A percentile compares a stretch with the other conserved stretches of the same genome.
These are phyloP conservation scores for Ceramica pisi DNA, from an alignment of 2,888 invertebrate species.

Conservation along the genomic window DNA sequence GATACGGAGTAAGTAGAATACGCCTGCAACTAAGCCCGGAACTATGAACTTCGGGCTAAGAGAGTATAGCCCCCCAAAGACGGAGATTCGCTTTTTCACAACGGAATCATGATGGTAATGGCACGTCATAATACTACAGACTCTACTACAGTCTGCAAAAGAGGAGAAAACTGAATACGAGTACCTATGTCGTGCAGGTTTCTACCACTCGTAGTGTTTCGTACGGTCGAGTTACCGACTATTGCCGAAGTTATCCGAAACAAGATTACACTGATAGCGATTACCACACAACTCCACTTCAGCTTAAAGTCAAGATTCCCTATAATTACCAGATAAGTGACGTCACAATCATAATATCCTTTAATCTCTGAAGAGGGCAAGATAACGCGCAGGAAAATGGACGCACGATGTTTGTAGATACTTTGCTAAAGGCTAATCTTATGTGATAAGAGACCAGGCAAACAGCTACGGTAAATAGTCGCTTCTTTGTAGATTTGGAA, in stretches of 20 bases:
- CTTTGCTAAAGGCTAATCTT: conserved; percentile 40
- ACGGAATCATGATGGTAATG: no score
- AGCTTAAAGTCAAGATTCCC: conserved; percentile 34
- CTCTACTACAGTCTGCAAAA: no score
- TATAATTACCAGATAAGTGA: conserved; percentile 39
- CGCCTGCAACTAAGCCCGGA: no score
- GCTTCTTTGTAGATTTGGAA: conserved; percentile 21
- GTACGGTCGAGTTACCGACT: not conserved
- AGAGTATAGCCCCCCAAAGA: no score
- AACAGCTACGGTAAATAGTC: conserved; percentile 39
- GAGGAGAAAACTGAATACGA: no score
- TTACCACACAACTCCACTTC: conserved; percentile 26
- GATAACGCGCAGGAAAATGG: conserved; percentile 57
- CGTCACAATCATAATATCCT: conserved; percentile 49
- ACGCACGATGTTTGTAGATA: conserved; percentile 45
- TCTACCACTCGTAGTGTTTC: not conserved
- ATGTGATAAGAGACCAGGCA: conserved; percentile 58
- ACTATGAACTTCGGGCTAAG: no score
- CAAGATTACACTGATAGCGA: conserved; percentile 29
- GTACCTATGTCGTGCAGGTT: not conserved
- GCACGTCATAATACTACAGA: no score
- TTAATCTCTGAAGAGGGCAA: conserved; percentile 55
- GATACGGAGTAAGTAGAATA: no score
- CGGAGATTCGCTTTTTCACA: no score
- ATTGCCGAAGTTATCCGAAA: conserved; percentile 16